These are phyloP conservation scores for Haliaeetus vocifer DNA, from an alignment of 2,797 vertebrate species.

Conservation along the genomic window DNA sequence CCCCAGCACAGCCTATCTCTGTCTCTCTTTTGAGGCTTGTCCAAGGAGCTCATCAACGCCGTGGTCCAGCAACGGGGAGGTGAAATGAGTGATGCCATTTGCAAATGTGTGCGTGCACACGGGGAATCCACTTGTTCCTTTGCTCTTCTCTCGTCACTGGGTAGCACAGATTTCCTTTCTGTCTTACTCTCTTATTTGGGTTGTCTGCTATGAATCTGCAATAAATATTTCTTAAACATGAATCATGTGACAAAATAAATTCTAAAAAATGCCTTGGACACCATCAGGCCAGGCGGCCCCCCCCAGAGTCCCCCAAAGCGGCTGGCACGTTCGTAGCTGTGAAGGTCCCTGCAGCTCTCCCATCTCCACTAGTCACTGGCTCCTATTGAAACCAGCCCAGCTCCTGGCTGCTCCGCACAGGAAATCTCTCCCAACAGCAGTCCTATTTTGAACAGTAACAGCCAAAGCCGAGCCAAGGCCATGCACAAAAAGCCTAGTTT, in stretches of 20 bases:
- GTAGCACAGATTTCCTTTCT: background rate
- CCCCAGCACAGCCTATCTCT: background rate
- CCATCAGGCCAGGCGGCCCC: background rate
- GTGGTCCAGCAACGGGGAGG: fast-evolving
- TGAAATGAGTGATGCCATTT: background rate
- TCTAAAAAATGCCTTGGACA: background rate
- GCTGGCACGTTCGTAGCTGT: background rate
- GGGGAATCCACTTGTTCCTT: background rate
- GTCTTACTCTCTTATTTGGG: background rate
- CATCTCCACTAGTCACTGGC: background rate
- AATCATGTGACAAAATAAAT: background rate
- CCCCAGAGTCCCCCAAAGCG: fast-evolving
- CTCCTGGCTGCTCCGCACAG: background rate
- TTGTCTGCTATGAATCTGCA: background rate
- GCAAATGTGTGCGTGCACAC: fast-evolving
- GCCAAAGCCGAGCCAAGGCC: constrained; percentile 8
- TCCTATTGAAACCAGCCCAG: constrained; percentile 27
- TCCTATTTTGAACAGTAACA: background rate
- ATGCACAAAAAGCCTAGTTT: constrained; percentile 46
- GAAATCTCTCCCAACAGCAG: constrained; percentile 45
- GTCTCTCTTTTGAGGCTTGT: background rate
- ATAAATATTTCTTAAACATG: background rate
- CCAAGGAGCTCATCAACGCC: background rate
- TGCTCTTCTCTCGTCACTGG: background rate
- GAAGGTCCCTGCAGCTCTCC: background rate